Percentiles rank a stretch among this genome's conserved stretches.
Evolutionary conservation across 2,113 vertebrate species (phyloP).

Genomic region (Vidua chalybeata): DNA sequence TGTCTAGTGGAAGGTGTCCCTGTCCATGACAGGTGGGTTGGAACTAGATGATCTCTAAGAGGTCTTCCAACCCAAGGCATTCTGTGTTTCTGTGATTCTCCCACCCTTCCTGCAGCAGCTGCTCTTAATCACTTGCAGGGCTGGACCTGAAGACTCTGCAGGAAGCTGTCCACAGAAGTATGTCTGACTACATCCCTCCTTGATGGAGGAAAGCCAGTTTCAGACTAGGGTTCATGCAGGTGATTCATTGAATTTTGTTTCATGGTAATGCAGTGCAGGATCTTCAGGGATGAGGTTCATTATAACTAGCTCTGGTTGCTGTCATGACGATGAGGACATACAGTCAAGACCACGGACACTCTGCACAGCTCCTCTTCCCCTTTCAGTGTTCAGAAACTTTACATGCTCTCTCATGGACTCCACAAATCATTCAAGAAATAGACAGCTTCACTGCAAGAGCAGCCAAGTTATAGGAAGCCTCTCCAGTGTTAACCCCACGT

Average conservation of each 20-base stretch:
- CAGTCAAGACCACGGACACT: not conserved
- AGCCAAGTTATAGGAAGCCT: not conserved
- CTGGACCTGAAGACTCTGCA: not conserved
- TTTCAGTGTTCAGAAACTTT: not conserved
- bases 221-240: not conserved
- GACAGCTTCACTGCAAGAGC: not conserved
- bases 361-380: not conserved
- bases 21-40: not conserved
- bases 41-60: not conserved
- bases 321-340: not conserved
- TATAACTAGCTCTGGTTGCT: not conserved
- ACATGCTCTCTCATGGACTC: not conserved
- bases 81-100: not conserved
- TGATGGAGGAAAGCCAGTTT: fast-evolving
- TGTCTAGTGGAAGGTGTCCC: not conserved
- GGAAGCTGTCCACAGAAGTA: not conserved
- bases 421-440: not conserved
- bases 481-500: not conserved
- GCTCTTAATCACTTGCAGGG: not conserved
- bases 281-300: not conserved
- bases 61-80: not conserved
- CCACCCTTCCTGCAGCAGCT: not conserved
- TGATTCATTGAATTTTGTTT: not conserved
- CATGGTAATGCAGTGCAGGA: not conserved
- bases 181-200: not conserved